These are phyloP conservation scores for Cyphomyrus discorhynchus DNA, from an alignment of 2,113 vertebrate genomes.

Conservation along the genomic window DNA sequence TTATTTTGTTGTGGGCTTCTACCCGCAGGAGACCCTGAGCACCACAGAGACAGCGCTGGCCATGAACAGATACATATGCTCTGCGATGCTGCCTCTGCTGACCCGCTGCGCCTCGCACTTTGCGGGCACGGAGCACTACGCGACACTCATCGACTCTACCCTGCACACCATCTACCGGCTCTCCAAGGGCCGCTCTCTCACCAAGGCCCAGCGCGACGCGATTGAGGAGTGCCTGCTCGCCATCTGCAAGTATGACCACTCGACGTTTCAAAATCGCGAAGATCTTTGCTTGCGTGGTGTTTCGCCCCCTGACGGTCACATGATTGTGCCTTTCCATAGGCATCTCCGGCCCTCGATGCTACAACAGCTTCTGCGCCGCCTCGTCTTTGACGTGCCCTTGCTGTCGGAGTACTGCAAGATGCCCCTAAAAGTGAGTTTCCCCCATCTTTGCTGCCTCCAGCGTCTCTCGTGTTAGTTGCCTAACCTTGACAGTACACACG, in stretches of 20 bases:
- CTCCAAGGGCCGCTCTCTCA: conserved; percentile 91
- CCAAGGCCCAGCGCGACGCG: conserved; percentile 93
- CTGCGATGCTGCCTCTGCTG: conserved; percentile 85
- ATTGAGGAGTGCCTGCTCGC: conserved; percentile 94
- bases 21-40: conserved; percentile 76
- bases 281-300: neutral
- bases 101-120: conserved; percentile 91
- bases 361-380: conserved; percentile 84
- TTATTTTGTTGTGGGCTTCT: conserved; percentile 9
- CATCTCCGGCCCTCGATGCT: conserved; percentile 93
- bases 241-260: conserved; percentile 76
- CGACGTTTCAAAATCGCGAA: neutral
- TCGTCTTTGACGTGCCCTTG: conserved; percentile 93
- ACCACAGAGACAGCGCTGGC: conserved; percentile 91
- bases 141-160: conserved; percentile 82
- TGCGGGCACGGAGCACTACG: conserved; percentile 83
- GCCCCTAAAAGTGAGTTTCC: conserved; percentile 82
- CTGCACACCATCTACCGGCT: conserved; percentile 93
- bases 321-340: conserved; percentile 50
- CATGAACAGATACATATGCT: conserved; percentile 89
- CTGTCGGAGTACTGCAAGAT: conserved; percentile 97
- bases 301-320: neutral
- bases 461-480: neutral
- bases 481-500: neutral
- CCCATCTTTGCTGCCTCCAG: neutral